These are phyloP conservation scores for Sebastes fasciatus DNA, from an alignment of 2,113 vertebrate species.

Conservation along the genomic window DNA sequence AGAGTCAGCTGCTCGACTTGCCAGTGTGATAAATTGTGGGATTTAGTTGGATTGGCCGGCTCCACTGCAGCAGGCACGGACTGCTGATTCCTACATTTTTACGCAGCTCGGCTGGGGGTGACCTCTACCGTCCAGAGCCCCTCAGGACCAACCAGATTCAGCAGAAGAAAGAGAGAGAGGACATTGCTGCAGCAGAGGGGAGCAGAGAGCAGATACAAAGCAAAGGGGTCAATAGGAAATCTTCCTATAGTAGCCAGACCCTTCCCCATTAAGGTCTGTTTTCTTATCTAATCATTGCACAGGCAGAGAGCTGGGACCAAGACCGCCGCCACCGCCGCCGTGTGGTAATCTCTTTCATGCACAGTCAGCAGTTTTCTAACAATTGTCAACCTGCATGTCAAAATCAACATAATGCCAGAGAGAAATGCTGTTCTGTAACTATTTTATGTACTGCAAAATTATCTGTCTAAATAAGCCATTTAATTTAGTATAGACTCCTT, in stretches of 20 bases:
- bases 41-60: slow-evolving; percentile 32
- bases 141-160: slow-evolving; percentile 68
- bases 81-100: slow-evolving; percentile 78
- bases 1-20: slow-evolving; percentile 31
- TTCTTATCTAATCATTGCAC: slow-evolving; percentile 75
- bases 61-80: slow-evolving; percentile 60
- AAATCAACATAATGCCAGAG: slow-evolving; percentile 41
- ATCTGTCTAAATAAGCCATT: background rate
- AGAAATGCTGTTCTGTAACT: slow-evolving; percentile 16
- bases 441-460: slow-evolving; percentile 16
- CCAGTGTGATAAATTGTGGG: slow-evolving; percentile 30
- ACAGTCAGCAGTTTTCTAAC: slow-evolving; percentile 69
- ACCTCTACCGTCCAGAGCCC: slow-evolving; percentile 67
- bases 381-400: slow-evolving; percentile 44
- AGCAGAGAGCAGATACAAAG: slow-evolving; percentile 53
- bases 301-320: slow-evolving; percentile 48
- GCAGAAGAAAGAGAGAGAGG: slow-evolving; percentile 54
- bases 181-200: slow-evolving; percentile 58
- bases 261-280: slow-evolving; percentile 30
- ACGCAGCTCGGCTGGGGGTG: slow-evolving; percentile 66
- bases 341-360: slow-evolving; percentile 66
- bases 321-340: slow-evolving; percentile 1
- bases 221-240: slow-evolving; percentile 59
- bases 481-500: background rate
- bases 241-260: slow-evolving; percentile 31